Evolutionary conservation across 2,888 invertebrate genomes (phyloP).

Genomic region (Beris morrisii): DNA sequence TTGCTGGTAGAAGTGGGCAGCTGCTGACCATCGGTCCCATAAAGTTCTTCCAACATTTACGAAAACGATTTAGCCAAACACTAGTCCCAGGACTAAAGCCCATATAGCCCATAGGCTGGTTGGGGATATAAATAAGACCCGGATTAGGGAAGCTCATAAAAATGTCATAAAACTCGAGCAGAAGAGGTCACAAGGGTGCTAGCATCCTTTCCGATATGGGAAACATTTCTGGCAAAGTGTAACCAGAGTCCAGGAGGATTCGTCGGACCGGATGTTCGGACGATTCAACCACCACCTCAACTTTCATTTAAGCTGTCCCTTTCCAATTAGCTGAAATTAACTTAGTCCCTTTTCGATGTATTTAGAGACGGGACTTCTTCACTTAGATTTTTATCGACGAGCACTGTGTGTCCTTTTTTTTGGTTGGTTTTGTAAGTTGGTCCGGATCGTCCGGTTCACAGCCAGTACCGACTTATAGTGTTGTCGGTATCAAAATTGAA

Average conservation of each 20-base stretch:
- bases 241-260: too few relatives aligned
- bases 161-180: conserved; percentile 31
- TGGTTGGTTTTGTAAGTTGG: conserved; percentile 1
- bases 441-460: conserved; percentile 21
- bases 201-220: conserved; percentile 20
- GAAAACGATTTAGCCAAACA: too few relatives aligned
- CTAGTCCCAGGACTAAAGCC: conserved; percentile 12
- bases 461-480: not conserved
- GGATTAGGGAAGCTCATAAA: conserved; percentile 33
- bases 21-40: too few relatives aligned
- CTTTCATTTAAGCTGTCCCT: conserved; percentile 26
- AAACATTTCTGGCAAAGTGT: too few relatives aligned
- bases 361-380: not conserved
- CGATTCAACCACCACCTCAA: too few relatives aligned
- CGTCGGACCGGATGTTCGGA: too few relatives aligned
- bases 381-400: conserved; percentile 8
- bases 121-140: conserved; percentile 24
- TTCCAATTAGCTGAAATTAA: conserved; percentile 31
- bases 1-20: too few relatives aligned
- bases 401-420: conserved; percentile 13
- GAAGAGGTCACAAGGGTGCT: conserved; percentile 25
- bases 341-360: conserved; percentile 16
- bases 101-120: conserved; percentile 27
- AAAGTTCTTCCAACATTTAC: too few relatives aligned
- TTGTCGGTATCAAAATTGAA: conserved; percentile 28